phyloP scores from a whole-genome alignment of 2,888 invertebrate genomes.

The Automeris io region DNA sequence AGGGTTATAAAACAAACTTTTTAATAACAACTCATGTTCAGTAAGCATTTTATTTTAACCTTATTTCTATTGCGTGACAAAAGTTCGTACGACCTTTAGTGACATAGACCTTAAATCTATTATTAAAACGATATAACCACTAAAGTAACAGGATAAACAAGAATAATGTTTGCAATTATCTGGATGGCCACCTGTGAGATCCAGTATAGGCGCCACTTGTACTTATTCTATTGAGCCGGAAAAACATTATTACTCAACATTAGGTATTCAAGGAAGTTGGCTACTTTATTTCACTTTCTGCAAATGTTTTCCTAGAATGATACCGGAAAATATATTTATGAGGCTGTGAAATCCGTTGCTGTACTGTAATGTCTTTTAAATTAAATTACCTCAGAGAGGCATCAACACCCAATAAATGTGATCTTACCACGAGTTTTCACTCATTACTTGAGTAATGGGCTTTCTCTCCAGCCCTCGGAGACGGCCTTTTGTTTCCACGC shows the following conservation, averaged over 20 bases:
- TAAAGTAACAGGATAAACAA: slow-evolving; percentile 9
- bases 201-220: slow-evolving; percentile 3
- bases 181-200: slow-evolving; percentile 38
- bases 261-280: slow-evolving; percentile 3
- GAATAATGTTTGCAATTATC: slow-evolving; percentile 19
- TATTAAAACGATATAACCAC: background rate
- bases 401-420: slow-evolving; percentile 23
- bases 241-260: background rate
- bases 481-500: slow-evolving; percentile 44
- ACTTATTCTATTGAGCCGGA: background rate
- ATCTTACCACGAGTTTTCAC: slow-evolving; percentile 35
- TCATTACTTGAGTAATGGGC: slow-evolving; percentile 45
- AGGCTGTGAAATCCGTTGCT: slow-evolving; percentile 2
- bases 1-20: too few species aligned
- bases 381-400: slow-evolving; percentile 22
- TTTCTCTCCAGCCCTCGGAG: slow-evolving; percentile 48
- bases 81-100: background rate
- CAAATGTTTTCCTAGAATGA: background rate
- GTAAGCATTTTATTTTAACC: background rate
- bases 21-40: too few species aligned
- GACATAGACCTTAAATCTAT: background rate
- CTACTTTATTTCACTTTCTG: slow-evolving; percentile 4
- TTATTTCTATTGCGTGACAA: background rate
- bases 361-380: slow-evolving; percentile 12
- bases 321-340: slow-evolving; percentile 6